Evolutionary conservation across 2,888 invertebrate species (phyloP), one percentile per base, ranked within the genome.

Genomic region (Ctenicera cuprea): DNA sequence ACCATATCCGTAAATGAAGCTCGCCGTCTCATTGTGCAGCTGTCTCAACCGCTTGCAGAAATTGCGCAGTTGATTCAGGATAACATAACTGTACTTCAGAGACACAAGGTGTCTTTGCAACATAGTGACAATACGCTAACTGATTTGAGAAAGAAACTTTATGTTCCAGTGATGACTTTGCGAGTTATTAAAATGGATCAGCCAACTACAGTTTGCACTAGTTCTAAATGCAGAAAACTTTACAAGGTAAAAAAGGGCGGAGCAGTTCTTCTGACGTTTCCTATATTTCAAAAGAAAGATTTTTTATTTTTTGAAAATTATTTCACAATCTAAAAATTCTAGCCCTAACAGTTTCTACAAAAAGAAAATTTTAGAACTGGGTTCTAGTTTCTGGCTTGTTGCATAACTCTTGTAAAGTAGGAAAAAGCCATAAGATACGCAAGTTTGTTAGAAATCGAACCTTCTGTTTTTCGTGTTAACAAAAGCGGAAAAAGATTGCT

Each of bases 1-100:
- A 85, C 86, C 0, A 71, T 82, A 14, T 84, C 83, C 4, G 78
- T 86, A 0, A 86, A 86, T 43, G 83, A 86, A 73, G 84, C 84
- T 0, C 75, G 85, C 12, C 79, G 83, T 50, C 67, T 83, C n/a
- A 84, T 86, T 30, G 76, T 81, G 26, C 82, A 85, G 16, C 69
- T 86, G 37, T 78, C 84, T 0, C 80, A 83, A 73, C 86, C 86
- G 0, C 76, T 86, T 68, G 83, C 84, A 4, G 86, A 86, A 62
- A 84, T 86, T 57, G 80, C 83, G 0, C 82, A 86, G 73, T 71
- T 83, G 3, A 84, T 86, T 26, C 74, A 82, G 14, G 83, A 85
- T 59, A 86, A 86, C 66, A 74, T 86, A 9, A 73, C 71, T 4
- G 75, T 80, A 14, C 74, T 86, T 66, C 73, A 83, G 54, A 80